phyloP scores from a whole-genome alignment of 2,888 invertebrate genomes.

The Chesias legatella region DNA sequence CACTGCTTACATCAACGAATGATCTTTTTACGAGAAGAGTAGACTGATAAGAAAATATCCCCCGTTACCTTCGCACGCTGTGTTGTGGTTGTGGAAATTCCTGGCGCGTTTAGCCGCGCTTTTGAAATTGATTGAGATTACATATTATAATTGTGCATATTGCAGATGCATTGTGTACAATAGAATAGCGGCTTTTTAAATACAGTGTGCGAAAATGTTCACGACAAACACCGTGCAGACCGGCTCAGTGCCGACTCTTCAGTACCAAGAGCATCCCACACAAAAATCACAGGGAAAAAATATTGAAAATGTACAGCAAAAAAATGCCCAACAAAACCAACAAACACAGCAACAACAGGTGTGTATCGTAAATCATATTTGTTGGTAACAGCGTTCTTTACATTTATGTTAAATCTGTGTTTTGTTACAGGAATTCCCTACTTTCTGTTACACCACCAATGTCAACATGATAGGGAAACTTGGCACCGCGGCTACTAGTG shows the following conservation, averaged over 20 bases:
- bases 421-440: constrained; percentile 80
- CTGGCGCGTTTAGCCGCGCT: constrained; percentile 71
- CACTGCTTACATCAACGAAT: constrained; percentile 70
- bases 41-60: constrained; percentile 74
- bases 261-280: constrained; percentile 84
- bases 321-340: constrained; percentile 76
- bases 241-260: constrained; percentile 82
- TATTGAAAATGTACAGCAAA: constrained; percentile 82
- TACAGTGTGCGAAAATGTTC: constrained; percentile 64
- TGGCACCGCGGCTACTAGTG: constrained; percentile 62
- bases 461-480: constrained; percentile 85
- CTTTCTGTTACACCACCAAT: constrained; percentile 86
- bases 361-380: constrained; percentile 8
- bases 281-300: constrained; percentile 82
- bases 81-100: constrained; percentile 71
- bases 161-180: constrained; percentile 40
- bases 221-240: constrained; percentile 82
- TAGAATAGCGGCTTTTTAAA: constrained; percentile 28
- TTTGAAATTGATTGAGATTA: constrained; percentile 42
- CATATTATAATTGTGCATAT: constrained; percentile 27
- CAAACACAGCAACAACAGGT: constrained; percentile 43
- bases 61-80: constrained; percentile 76
- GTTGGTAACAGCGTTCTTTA: background rate
- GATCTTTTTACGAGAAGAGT: constrained; percentile 76
- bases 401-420: background rate